These are phyloP conservation scores for Carollia perspicillata DNA, from an alignment of 2,113 vertebrate species.

Conservation along the genomic window DNA sequence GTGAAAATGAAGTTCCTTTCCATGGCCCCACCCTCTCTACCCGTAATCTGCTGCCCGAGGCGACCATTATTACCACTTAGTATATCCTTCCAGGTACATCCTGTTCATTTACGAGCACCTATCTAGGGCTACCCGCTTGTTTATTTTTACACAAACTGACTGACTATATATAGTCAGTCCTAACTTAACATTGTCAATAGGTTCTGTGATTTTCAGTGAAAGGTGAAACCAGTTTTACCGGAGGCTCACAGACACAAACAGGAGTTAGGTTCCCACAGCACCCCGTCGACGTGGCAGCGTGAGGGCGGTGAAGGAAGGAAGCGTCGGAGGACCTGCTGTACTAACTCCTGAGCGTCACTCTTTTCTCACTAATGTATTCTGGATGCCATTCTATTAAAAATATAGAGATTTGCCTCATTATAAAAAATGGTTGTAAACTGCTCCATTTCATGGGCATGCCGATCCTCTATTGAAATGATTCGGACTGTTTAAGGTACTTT, in stretches of 20 bases:
- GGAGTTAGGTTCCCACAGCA: neutral
- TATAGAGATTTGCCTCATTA: conserved; percentile 16
- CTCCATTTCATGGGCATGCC: neutral
- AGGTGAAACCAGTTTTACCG: neutral
- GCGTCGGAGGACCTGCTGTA: neutral
- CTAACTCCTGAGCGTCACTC: neutral
- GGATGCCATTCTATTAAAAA: neutral
- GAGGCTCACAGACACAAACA: neutral
- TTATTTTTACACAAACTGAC: conserved; percentile 10
- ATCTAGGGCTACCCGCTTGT: neutral
- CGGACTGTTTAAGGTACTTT: neutral
- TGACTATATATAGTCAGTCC: neutral
- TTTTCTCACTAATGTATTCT: neutral
- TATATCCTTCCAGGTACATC: neutral
- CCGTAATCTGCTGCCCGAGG: neutral
- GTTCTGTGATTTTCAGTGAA: neutral
- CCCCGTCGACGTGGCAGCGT: neutral
- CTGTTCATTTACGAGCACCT: neutral
- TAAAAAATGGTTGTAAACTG: neutral
- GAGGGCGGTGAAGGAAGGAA: neutral
- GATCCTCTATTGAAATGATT: neutral
- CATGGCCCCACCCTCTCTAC: neutral
- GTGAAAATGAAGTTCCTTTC: conserved; percentile 26
- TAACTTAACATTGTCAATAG: neutral
- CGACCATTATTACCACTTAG: neutral